Percentiles rank a stretch among this genome's conserved stretches.
Conservation (phyloP, 2,113 vertebrate species). For the Macrotus californicus region DNA sequence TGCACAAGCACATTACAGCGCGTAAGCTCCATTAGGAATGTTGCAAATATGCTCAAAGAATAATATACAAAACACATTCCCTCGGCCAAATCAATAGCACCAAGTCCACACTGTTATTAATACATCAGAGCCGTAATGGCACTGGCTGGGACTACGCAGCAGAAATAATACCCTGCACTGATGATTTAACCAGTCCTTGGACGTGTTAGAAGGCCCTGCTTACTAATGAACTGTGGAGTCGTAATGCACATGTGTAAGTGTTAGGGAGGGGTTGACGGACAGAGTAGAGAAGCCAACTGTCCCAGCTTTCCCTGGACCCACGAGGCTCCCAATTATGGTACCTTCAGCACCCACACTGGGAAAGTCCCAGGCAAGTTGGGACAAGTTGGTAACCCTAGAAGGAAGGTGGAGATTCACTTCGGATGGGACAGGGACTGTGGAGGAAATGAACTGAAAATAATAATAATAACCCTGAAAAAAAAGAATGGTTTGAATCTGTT, state of each 20-base stretch:
- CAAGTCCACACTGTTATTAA: background rate
- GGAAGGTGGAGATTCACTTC: background rate
- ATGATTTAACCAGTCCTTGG: background rate
- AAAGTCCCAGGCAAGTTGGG: background rate
- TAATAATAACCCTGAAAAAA: background rate
- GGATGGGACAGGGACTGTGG: background rate
- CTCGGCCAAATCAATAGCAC: background rate
- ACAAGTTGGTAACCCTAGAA: background rate
- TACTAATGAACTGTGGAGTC: background rate
- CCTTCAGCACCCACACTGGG: background rate
- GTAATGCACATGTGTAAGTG: background rate
- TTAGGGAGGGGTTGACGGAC: background rate
- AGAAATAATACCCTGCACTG: rapidly evolving
- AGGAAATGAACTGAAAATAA: background rate
- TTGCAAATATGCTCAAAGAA: background rate
- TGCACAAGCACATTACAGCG: background rate
- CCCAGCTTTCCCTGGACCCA: rapidly evolving
- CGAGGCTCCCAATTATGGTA: rapidly evolving
- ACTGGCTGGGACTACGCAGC: background rate
- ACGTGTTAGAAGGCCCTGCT: background rate
- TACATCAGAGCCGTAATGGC: rapidly evolving
- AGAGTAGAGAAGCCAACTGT: rapidly evolving
- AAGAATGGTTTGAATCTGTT: background rate
- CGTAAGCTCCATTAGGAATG: background rate
- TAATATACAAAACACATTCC: background rate